Evolutionary conservation across 2,888 invertebrate species (phyloP).

Genomic region (Chrysina gloriosa): DNA sequence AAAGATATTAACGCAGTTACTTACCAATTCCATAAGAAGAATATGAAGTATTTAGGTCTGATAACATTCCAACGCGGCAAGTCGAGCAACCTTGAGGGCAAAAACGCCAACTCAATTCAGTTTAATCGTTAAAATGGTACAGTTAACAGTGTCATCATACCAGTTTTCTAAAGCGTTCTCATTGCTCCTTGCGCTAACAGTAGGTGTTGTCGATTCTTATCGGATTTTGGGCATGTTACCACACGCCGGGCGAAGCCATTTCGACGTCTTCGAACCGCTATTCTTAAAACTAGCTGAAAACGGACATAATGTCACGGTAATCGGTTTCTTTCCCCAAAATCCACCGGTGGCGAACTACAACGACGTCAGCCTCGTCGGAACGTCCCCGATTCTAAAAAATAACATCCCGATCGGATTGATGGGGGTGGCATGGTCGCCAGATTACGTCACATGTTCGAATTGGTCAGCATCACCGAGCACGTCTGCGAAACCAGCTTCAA

Average conservation of each 20-base stretch:
- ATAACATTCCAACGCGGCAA: too few species aligned
- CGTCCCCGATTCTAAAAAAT: conserved; percentile 22
- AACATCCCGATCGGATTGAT: conserved; percentile 30
- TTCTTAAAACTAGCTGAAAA: conserved; percentile 70
- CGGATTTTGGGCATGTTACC: conserved; percentile 76
- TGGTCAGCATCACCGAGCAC: conserved; percentile 21
- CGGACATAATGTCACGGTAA: conserved; percentile 76
- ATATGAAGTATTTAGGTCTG: too few species aligned
- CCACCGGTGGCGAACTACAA: conserved; percentile 68
- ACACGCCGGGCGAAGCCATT: conserved; percentile 79
- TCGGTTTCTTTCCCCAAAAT: conserved; percentile 73
- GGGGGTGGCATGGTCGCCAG: conserved; percentile 2
- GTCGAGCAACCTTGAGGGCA: too few species aligned
- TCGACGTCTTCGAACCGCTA: conserved; percentile 72
- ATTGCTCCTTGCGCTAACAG: background rate
- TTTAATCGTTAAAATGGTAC: too few species aligned
- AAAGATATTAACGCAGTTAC: too few species aligned
- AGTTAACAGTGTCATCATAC: too few species aligned
- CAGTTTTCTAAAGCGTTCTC: too few species aligned
- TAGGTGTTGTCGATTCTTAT: conserved; percentile 27
- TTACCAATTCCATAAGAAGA: too few species aligned
- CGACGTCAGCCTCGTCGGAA: conserved; percentile 67
- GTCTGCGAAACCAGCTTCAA: conserved; percentile 48
- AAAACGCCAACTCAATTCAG: too few species aligned
- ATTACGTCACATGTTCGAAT: conserved; percentile 22